These are phyloP conservation scores for Onchidella celtica DNA, from an alignment of 2,888 invertebrate genomes.

Conservation along the genomic window DNA sequence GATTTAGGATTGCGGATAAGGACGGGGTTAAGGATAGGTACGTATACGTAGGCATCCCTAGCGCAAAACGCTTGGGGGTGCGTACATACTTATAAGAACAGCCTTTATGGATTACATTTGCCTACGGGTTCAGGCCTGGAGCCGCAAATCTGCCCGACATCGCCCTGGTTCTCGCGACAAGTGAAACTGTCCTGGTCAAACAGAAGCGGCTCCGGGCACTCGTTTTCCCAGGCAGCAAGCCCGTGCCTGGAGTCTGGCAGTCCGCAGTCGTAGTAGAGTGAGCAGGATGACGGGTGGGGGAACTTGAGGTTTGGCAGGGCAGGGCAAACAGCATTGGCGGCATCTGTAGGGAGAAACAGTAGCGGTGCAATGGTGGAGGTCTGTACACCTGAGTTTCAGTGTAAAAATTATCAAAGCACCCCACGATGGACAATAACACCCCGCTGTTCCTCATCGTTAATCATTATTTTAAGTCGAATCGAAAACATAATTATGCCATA, in stretches of 20 bases:
- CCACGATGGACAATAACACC: too few relatives aligned
- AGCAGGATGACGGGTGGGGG: conserved; percentile 66
- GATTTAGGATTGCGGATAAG: too few relatives aligned
- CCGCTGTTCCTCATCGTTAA: too few relatives aligned
- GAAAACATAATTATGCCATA: too few relatives aligned
- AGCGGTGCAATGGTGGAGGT: too few relatives aligned
- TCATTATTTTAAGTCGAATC: too few relatives aligned
- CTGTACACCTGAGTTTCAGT: too few relatives aligned
- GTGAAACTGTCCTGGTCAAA: conserved; percentile 57
- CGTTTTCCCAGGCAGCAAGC: conserved; percentile 60
- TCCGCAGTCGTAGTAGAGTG: conserved; percentile 65
- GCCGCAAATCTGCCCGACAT: conserved; percentile 37
- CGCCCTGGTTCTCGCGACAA: conserved; percentile 21
- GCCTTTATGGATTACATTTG: conserved; percentile 37
- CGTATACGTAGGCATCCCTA: too few relatives aligned
- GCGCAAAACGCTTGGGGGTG: too few relatives aligned
- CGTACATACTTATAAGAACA: too few relatives aligned
- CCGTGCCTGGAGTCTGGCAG: conserved; percentile 51
- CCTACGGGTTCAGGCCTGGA: conserved; percentile 29
- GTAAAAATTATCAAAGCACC: too few relatives aligned
- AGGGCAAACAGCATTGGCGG: conserved; percentile 40
- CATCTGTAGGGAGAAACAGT: conserved; percentile 43
- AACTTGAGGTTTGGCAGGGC: conserved; percentile 49
- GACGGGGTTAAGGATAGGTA: too few relatives aligned
- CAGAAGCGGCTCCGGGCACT: conserved; percentile 66